These are phyloP conservation scores for Aselliscus stoliczkanus DNA, from an alignment of 2,797 vertebrate genomes.

Conservation along the genomic window DNA sequence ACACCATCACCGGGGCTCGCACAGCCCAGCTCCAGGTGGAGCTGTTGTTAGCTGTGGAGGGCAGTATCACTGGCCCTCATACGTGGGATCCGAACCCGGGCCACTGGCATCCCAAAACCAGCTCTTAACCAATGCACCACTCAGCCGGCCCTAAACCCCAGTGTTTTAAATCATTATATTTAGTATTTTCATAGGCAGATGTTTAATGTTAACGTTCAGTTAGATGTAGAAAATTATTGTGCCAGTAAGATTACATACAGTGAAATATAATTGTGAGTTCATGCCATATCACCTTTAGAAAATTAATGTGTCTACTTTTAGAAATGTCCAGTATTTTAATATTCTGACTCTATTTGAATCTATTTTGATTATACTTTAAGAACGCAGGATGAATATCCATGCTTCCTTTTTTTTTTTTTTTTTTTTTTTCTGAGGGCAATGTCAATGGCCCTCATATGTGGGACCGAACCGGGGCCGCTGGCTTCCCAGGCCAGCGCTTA, in stretches of 20 bases:
- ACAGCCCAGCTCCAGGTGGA: too few relatives aligned
- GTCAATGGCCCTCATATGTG: too few relatives aligned
- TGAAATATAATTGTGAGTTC: neutral
- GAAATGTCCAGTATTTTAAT: neutral
- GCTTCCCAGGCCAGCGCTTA: too few relatives aligned
- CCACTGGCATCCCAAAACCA: too few relatives aligned
- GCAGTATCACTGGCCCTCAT: too few relatives aligned
- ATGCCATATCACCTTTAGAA: neutral
- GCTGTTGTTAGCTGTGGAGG: too few relatives aligned
- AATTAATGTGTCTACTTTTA: neutral
- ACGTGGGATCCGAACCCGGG: too few relatives aligned
- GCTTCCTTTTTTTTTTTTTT: slow-evolving; percentile 15
- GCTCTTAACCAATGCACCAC: too few relatives aligned
- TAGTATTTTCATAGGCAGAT: neutral
- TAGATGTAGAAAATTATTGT: neutral
- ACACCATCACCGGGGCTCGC: too few relatives aligned
- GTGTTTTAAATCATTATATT: neutral
- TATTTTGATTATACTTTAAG: neutral
- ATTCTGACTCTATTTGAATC: neutral
- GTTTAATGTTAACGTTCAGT: neutral
- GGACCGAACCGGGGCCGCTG: too few relatives aligned
- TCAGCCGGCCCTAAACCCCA: too few relatives aligned
- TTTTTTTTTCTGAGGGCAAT: too few relatives aligned
- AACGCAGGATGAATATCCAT: neutral
- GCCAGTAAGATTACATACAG: neutral